Conservation (phyloP, 2,888 invertebrate genomes). For the Rotaria macrura region DNA sequence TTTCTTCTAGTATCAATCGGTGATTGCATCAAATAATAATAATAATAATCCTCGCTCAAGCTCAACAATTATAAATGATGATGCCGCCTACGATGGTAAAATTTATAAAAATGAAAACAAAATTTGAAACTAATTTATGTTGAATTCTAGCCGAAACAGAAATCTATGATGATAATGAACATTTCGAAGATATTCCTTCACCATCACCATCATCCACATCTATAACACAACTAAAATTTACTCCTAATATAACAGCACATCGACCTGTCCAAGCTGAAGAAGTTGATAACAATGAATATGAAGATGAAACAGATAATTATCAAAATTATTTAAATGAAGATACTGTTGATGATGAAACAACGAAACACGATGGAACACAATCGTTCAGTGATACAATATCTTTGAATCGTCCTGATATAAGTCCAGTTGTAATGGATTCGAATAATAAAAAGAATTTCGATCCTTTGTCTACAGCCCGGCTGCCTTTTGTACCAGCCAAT, state of each 20-base stretch:
- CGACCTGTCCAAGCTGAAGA: background rate
- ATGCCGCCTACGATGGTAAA: background rate
- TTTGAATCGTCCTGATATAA: background rate
- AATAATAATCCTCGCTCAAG: background rate
- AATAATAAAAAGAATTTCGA: background rate
- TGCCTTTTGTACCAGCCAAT: background rate
- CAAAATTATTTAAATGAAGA: background rate
- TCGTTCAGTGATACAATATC: background rate
- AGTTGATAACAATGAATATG: background rate
- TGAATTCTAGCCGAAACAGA: background rate
- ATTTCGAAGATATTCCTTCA: background rate
- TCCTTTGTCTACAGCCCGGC: background rate
- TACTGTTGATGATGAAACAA: background rate
- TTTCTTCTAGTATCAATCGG: background rate
- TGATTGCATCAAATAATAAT: background rate
- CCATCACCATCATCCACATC: background rate
- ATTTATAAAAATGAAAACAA: background rate
- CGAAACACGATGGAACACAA: background rate
- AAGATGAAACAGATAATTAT: background rate
- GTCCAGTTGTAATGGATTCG: background rate
- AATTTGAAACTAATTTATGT: background rate
- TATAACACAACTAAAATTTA: background rate
- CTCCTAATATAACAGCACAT: background rate
- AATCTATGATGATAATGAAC: background rate
- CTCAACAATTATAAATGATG: background rate